These are phyloP conservation scores for Ips nitidus DNA, from an alignment of 1,140 invertebrate genomes.

Conservation along the genomic window DNA sequence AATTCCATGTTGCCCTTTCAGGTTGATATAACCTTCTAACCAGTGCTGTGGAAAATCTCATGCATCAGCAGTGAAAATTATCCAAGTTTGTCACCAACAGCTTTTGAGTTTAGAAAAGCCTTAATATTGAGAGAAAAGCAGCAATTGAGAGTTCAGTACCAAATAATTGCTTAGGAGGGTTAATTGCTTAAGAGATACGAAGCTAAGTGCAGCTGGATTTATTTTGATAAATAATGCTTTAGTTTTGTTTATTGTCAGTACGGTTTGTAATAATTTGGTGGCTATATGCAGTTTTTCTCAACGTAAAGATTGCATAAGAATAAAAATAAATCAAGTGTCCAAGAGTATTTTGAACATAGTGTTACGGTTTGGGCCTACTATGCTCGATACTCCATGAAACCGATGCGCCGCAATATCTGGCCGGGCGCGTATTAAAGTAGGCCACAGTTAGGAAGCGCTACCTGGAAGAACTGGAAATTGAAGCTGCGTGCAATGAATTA, in stretches of 20 bases:
- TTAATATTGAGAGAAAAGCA: constrained; percentile 6
- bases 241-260: constrained; percentile 4
- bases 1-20: background rate
- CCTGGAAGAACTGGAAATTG: too few relatives aligned
- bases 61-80: background rate
- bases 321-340: too few relatives aligned
- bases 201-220: constrained; percentile 3
- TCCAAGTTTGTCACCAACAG: background rate
- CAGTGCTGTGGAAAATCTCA: background rate
- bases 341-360: too few relatives aligned
- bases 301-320: too few relatives aligned
- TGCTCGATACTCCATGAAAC: too few relatives aligned
- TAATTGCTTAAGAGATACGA: background rate
- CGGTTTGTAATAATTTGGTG: constrained; percentile 6
- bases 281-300: too few relatives aligned
- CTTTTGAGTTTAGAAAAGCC: background rate
- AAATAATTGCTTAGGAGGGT: constrained; percentile 6
- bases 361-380: too few relatives aligned
- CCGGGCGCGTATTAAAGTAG: too few relatives aligned
- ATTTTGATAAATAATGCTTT: constrained; percentile 7
- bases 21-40: constrained; percentile 5
- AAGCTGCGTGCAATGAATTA: too few relatives aligned
- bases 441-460: too few relatives aligned
- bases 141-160: background rate
- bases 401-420: too few relatives aligned